Evolutionary conservation across 2,113 vertebrate species (phyloP).

Genomic region (Neodontobutis hainanensis): DNA sequence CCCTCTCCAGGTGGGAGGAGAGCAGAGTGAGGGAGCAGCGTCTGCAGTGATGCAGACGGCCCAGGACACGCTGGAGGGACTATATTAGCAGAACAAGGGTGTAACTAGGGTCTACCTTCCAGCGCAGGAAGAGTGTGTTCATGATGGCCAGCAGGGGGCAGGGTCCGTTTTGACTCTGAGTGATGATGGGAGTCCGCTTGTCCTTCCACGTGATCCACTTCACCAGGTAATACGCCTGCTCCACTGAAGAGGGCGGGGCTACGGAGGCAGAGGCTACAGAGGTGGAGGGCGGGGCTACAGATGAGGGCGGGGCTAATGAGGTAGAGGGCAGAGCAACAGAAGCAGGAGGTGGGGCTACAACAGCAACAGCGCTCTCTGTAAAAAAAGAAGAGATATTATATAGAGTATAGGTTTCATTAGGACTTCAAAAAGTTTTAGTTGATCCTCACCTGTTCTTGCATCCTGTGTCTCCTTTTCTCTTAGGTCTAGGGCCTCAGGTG

Average conservation of each 20-base stretch:
- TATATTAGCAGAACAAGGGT: too few relatives aligned
- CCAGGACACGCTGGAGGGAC: too few relatives aligned
- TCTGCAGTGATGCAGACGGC: too few relatives aligned
- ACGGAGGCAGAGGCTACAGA: neutral
- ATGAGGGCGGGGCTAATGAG: too few relatives aligned
- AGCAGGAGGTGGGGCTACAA: neutral
- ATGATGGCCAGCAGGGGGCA: conserved; percentile 94
- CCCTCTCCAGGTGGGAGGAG: too few relatives aligned
- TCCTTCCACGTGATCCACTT: conserved; percentile 97
- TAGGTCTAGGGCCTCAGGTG: neutral
- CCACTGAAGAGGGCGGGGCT: conserved; percentile 5
- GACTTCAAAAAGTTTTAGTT: too few relatives aligned
- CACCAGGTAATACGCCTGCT: conserved; percentile 84
- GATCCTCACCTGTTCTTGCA: neutral
- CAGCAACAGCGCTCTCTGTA: too few relatives aligned
- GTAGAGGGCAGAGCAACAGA: neutral
- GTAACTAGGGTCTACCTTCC: too few relatives aligned
- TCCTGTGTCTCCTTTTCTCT: neutral
- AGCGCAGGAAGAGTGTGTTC: conserved; percentile 90
- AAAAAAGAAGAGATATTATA: too few relatives aligned
- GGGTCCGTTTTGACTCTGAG: conserved; percentile 90
- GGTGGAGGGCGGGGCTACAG: neutral
- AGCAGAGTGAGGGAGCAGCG: too few relatives aligned
- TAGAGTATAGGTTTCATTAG: too few relatives aligned
- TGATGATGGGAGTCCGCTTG: conserved; percentile 87